Conservation (phyloP, 2,113 vertebrate genomes). For the Pedetes capensis region DNA sequence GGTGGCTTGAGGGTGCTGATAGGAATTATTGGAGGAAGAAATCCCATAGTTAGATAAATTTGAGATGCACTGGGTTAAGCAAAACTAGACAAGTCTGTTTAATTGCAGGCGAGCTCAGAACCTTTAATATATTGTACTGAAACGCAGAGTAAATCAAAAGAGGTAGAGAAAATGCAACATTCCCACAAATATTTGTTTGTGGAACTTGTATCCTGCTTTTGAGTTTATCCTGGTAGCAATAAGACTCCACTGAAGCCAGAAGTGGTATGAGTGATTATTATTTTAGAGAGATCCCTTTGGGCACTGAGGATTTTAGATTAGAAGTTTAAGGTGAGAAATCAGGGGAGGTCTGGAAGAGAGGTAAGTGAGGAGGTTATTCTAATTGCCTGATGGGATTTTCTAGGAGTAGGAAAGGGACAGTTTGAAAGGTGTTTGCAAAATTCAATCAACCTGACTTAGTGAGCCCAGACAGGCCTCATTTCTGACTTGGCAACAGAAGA, state of each 20-base stretch:
- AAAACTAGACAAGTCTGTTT: background rate
- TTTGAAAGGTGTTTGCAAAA: background rate
- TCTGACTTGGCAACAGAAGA: background rate
- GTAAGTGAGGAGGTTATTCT: background rate
- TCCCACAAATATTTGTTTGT: background rate
- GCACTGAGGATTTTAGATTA: background rate
- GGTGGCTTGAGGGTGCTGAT: background rate
- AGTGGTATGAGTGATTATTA: background rate
- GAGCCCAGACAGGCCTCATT: background rate
- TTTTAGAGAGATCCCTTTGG: background rate
- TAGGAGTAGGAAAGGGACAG: background rate
- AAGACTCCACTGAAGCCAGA: background rate
- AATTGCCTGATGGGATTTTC: background rate
- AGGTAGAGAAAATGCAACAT: background rate
- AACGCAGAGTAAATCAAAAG: background rate
- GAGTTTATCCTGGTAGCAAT: background rate
- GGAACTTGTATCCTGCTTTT: background rate
- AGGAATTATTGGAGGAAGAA: background rate
- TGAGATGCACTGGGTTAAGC: background rate
- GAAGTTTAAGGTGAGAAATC: background rate
- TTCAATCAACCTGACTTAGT: background rate
- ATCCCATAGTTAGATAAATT: background rate
- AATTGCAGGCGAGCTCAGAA: background rate
- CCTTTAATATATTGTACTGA: background rate
- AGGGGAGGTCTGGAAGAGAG: background rate